phyloP scores from a whole-genome alignment of 2,888 invertebrate species.

The Ditula angustiorana region DNA sequence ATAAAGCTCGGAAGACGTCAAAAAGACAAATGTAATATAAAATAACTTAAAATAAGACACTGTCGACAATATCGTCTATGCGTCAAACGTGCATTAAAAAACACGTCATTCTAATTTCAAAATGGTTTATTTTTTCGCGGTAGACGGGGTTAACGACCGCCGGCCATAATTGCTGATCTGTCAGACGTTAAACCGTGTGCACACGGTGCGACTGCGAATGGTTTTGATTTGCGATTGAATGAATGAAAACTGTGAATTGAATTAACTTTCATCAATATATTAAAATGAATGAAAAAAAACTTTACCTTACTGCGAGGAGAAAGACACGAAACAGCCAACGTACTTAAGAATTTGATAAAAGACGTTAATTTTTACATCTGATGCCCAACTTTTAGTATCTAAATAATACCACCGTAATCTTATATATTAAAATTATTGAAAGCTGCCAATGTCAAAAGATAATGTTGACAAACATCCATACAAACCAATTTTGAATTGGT shows the following conservation, averaged over 20 bases:
- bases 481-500: too few relatives aligned
- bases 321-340: too few relatives aligned
- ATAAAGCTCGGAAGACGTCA: background rate
- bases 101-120: constrained; percentile 37
- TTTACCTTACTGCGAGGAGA: too few relatives aligned
- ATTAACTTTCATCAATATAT: background rate
- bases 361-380: too few relatives aligned
- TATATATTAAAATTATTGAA: too few relatives aligned
- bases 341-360: too few relatives aligned
- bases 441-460: too few relatives aligned
- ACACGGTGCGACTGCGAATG: constrained; percentile 13
- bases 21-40: background rate
- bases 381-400: too few relatives aligned
- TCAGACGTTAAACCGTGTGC: constrained; percentile 30
- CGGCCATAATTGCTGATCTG: constrained; percentile 54
- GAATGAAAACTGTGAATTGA: background rate
- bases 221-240: background rate
- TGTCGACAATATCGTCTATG: background rate
- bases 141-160: constrained; percentile 43
- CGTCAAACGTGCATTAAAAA: constrained; percentile 22
- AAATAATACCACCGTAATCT: too few relatives aligned
- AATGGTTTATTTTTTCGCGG: constrained; percentile 35
- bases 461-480: too few relatives aligned
- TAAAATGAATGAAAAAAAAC: background rate
- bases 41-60: background rate